Percentiles rank a stretch among this genome's conserved stretches.
Conservation (phyloP, 92 coral and sea anemone genomes). For the Zoanthus solanderi region DNA sequence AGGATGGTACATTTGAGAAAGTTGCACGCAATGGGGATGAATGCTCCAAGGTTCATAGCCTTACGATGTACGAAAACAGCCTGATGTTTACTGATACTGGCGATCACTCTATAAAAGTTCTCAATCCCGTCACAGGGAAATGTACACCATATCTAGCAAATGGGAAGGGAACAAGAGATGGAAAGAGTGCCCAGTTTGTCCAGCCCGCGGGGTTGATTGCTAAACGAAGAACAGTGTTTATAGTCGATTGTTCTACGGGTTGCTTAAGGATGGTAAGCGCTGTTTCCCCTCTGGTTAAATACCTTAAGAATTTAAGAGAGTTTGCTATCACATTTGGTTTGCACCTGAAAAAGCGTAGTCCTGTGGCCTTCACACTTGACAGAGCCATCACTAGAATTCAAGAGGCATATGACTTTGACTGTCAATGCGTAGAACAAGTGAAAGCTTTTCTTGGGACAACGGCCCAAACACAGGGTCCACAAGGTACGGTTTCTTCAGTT, state of each 20-base stretch:
- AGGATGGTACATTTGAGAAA: constrained; percentile 35
- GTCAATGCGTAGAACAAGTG: constrained; percentile 1
- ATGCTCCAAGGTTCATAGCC: constrained; percentile 39
- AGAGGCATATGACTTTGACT: no score
- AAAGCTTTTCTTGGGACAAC: constrained; percentile 58
- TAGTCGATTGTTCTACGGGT: constrained; percentile 37
- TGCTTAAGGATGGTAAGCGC: no score
- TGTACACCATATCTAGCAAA: constrained; percentile 37
- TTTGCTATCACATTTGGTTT: no score
- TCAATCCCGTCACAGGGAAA: constrained; percentile 28
- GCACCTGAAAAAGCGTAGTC: no score
- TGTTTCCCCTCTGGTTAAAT: no score
- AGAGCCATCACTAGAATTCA: no score
- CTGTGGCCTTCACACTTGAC: no score
- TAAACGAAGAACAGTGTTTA: constrained; percentile 42
- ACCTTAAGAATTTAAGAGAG: no score
- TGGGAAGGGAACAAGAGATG: constrained; percentile 48
- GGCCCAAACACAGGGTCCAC: constrained; percentile 55
- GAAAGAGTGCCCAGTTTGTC: constrained; percentile 48
- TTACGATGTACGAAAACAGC: constrained; percentile 7
- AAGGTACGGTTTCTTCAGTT: constrained; percentile 54
- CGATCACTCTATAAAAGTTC: constrained; percentile 22
- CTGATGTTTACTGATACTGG: constrained; percentile 26
- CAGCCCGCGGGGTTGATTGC: constrained; percentile 45
- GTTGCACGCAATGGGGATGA: constrained; percentile 30